These are phyloP conservation scores for Sitta europaea DNA, from an alignment of 2,113 vertebrate genomes.

Conservation along the genomic window DNA sequence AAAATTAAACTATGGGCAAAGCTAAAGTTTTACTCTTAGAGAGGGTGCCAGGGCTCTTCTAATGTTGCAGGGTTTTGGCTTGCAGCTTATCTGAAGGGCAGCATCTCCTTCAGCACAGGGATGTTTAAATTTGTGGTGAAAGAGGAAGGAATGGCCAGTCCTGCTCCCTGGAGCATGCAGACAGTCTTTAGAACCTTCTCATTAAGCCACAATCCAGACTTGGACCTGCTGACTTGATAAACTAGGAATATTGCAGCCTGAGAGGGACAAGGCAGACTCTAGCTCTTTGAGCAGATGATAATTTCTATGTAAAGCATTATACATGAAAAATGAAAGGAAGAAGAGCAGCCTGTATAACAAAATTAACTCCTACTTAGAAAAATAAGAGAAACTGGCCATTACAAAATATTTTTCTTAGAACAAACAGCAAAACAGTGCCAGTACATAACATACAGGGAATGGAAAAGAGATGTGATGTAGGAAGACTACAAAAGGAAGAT, in stretches of 20 bases:
- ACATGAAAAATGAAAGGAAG: constrained; percentile 28
- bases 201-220: background rate
- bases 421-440: background rate
- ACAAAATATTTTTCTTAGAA: background rate
- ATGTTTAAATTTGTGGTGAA: background rate
- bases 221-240: background rate
- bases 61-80: background rate
- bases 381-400: background rate
- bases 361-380: constrained; percentile 27
- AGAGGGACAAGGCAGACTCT: background rate
- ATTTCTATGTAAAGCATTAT: constrained; percentile 3
- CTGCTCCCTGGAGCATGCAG: rapidly evolving
- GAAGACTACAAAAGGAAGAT: background rate
- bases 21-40: background rate
- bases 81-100: background rate
- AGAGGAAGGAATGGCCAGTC: background rate
- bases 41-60: background rate
- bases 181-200: background rate
- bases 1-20: background rate
- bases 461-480: background rate
- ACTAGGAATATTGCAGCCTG: background rate
- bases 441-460: background rate
- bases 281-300: background rate
- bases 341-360: constrained; percentile 18
- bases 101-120: background rate